Conservation (phyloP, 2,113 vertebrate genomes). For the Neodontobutis hainanensis region DNA sequence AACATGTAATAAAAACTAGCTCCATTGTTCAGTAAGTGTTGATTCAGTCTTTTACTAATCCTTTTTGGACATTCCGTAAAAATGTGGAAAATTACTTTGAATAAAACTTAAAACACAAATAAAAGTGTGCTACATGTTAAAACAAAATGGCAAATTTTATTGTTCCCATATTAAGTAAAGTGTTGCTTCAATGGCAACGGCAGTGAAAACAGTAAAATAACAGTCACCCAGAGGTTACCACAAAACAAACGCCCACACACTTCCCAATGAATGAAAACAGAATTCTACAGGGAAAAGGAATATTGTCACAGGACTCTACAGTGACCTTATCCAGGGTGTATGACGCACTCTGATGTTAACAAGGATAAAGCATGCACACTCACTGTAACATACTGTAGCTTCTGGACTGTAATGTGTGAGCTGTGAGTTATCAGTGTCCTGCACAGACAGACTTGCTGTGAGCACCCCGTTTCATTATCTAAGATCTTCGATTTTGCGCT, state of each 20-base stretch:
- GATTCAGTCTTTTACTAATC: too few species aligned
- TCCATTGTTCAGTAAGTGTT: too few species aligned
- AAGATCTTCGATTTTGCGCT: slow-evolving; percentile 30
- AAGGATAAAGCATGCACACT: background rate
- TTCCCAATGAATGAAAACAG: background rate
- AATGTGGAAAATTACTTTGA: too few species aligned
- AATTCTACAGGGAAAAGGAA: too few species aligned
- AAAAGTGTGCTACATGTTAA: too few species aligned
- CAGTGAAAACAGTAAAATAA: background rate
- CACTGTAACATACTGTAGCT: background rate
- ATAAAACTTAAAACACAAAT: too few species aligned
- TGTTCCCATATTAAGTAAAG: background rate
- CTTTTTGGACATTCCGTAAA: too few species aligned
- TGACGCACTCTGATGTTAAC: background rate
- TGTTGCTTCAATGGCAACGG: background rate
- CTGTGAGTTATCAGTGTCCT: slow-evolving; percentile 3
- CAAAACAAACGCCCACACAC: slow-evolving; percentile 1
- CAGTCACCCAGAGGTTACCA: background rate
- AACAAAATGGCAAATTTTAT: background rate
- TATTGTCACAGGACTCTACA: background rate
- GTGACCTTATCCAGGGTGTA: background rate
- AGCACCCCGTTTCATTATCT: slow-evolving; percentile 38
- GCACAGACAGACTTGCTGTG: slow-evolving; percentile 11
- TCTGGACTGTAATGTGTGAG: background rate
- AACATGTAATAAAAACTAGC: too few species aligned